phyloP scores from a whole-genome alignment of 2,113 vertebrate genomes.

The Tichodroma muraria region DNA sequence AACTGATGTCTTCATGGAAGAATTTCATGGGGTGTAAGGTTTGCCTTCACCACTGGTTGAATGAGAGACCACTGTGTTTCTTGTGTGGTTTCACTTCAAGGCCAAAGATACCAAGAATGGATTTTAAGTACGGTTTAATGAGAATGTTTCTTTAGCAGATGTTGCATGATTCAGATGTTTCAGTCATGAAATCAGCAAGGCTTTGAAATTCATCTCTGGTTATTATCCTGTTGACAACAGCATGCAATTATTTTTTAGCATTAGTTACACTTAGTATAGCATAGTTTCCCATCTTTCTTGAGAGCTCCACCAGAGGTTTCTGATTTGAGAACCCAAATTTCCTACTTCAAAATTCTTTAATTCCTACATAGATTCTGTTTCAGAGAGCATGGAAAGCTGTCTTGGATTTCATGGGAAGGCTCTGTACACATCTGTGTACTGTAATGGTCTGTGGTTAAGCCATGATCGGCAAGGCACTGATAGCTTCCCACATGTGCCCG shows the following conservation, averaged over 20 bases:
- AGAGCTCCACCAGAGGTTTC: not conserved
- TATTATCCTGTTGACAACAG: not conserved
- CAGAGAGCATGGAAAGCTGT: not conserved
- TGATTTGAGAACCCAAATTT: not conserved
- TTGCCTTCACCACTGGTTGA: not conserved
- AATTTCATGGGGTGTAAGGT: not conserved
- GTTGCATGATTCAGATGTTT: not conserved
- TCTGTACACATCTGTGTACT: not conserved
- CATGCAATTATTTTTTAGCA: not conserved
- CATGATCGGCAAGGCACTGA: rapidly evolving
- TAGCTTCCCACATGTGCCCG: not conserved
- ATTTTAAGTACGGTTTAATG: not conserved
- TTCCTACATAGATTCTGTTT: not conserved
- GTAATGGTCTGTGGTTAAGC: not conserved
- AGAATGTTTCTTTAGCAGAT: slow-evolving; percentile 2
- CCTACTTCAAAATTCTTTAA: not conserved
- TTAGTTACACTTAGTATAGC: not conserved
- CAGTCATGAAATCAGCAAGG: not conserved
- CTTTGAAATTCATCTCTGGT: not conserved
- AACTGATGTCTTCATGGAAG: not conserved
- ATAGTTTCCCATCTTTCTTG: not conserved
- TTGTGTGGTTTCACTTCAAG: not conserved
- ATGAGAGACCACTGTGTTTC: not conserved
- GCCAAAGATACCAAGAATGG: not conserved
- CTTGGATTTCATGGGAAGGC: not conserved